Base-by-base conservation (phyloP, 2,113 vertebrate genomes). In the Tenrec ecaudatus region DNA sequence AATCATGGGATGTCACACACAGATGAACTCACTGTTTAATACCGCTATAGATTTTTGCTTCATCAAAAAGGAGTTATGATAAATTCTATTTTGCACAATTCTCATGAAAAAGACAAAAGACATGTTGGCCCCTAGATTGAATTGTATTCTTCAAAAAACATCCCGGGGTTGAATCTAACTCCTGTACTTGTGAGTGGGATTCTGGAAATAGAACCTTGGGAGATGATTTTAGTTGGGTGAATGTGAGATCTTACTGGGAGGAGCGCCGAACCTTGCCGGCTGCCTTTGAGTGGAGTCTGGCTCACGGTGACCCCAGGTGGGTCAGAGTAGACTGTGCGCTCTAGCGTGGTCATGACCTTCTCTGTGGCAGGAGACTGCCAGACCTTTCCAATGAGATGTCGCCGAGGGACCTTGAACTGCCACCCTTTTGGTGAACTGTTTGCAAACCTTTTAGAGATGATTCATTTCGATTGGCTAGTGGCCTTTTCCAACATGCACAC, bases 1-100 rank as follows among this genome's bases (percentile, higher is more conserved):
- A 90, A 68, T 87, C 64, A 78, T 80, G 40, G 27, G 95, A 64
- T 58, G 33, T 73, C 82, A 86, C 29, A 86, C 64, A 83, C 4
- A 86, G 68, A 76, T 31, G 82, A 78, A 82, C 40, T 78, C 31
- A 71, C 69, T 27, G 7, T 60, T 78, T 60, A 58, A 36, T 31
- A 79, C 10, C 66, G 9, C 53, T 60, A 4, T 53, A 47, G 33
- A 31, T 58, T 58, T 94, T 25, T 60, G 40, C 36, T 57, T 16
- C 89, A 8, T 75, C 25, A 73, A 82, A 79, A 90, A 87, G 57
- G 64, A 89, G 36, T 86, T 78, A 73, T 3, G 62, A 57, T 68
- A 79, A 89, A 89, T 95, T 89, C n/a, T 64, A 15, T 77, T 92
- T 77, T 82, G 89, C 20, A 64, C 0, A 77, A 62, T 88, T 90